phyloP scores from a whole-genome alignment of 2,888 invertebrate genomes.

The Eilema griseolum region DNA sequence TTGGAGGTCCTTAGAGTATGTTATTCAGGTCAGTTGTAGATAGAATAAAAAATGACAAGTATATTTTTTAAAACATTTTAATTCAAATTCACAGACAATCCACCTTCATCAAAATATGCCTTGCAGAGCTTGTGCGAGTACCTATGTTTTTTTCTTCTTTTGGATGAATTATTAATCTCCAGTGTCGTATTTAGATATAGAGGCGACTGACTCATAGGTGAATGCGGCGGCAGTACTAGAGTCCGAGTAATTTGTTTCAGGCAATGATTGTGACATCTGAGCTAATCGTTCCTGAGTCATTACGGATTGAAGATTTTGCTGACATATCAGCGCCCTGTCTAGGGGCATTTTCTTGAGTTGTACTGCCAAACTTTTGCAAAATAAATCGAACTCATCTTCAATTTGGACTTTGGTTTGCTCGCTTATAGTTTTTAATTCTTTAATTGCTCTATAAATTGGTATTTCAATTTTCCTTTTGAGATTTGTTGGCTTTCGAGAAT shows the following conservation, averaged over 20 bases:
- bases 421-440: constrained; percentile 30
- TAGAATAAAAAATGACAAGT: too few relatives aligned
- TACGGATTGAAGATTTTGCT: neutral
- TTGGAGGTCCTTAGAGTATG: too few relatives aligned
- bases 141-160: too few relatives aligned
- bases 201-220: neutral
- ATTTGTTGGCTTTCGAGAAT: constrained; percentile 9
- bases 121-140: too few relatives aligned
- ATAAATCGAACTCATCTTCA: constrained; percentile 37
- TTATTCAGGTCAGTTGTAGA: too few relatives aligned
- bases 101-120: too few relatives aligned
- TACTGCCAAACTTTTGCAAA: constrained; percentile 44
- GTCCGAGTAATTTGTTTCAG: neutral
- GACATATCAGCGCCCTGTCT: constrained; percentile 31
- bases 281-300: too few relatives aligned
- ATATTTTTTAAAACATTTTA: too few relatives aligned
- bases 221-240: neutral
- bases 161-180: neutral
- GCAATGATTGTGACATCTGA: neutral
- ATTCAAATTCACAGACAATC: too few relatives aligned
- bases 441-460: constrained; percentile 33
- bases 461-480: constrained; percentile 19
- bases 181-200: neutral
- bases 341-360: constrained; percentile 43
- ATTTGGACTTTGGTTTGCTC: constrained; percentile 22